Base-by-base conservation (phyloP, 2,888 invertebrate species). In the Melanostoma mellinum region DNA sequence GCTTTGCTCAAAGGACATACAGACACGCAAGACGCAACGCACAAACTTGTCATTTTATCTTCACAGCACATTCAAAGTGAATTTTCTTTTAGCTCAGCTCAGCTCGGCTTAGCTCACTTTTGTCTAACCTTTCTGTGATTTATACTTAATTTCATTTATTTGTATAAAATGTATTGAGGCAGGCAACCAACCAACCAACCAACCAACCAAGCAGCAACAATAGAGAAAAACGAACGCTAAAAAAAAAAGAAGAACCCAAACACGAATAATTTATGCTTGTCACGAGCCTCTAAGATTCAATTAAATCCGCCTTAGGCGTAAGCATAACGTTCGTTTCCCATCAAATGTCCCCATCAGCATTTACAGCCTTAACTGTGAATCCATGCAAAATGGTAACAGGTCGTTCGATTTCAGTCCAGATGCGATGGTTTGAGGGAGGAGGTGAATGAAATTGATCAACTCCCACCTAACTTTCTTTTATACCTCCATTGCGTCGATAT, bases 241-340 rank as follows among this genome's bases (percentile, higher is more conserved):
- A 30, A 61, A 61, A 6, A 38, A 46, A 61, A 48, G 30, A 48
- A 61, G 48, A 48, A n/a, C 48, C 48, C 36, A 44, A 38, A 55
- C 53, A 58, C 68, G 60, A 68, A 75, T 75, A 46, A 75, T 75
- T 52, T 68, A 74, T 50, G 32, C 60, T 68, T 10, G 48, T 74
- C 60, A 79, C 78, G 74, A 74, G 60, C 36, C 48, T 55, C 44
- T 38, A 79, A 69, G 75, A 79, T 75, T 79, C 60, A 75, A 79
- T 75, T 75, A 69, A 63, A 56, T 48, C 60, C 8, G 38, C 63
- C 50, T 63, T n/a, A 50, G 63, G 63, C 36, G 3, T 44, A 48
- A 56, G 56, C 40, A 63, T n/a, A 63, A 56, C 55, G 36, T 61
- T 61, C 50, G 40, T 53, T 61, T 44, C 36, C 32, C 52, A 53